Conservation (phyloP, 2,888 invertebrate species). For the Drosophila sordidapex region DNA sequence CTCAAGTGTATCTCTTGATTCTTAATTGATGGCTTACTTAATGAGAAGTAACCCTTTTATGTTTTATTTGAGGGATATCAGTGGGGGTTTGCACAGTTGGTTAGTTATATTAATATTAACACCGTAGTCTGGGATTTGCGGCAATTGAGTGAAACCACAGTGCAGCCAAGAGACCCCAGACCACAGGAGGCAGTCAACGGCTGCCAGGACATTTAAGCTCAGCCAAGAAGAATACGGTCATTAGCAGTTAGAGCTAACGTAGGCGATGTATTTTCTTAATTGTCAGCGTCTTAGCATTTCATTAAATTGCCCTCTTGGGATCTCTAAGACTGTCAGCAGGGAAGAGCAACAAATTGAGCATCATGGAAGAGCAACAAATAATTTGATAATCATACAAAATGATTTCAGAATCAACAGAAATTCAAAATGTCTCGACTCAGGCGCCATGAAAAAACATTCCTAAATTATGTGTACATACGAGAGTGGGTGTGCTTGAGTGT, state of each 20-base stretch:
- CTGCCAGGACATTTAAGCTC: slow-evolving; percentile 45
- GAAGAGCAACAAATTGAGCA: slow-evolving; percentile 9
- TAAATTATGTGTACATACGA: slow-evolving; percentile 70
- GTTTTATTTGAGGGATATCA: slow-evolving; percentile 3
- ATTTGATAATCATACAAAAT: slow-evolving; percentile 67
- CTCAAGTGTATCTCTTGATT: background rate
- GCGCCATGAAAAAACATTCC: slow-evolving; percentile 48
- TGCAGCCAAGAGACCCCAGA: slow-evolving; percentile 4
- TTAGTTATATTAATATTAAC: slow-evolving; percentile 34
- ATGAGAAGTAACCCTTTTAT: background rate
- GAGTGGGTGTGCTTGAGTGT: slow-evolving; percentile 3
- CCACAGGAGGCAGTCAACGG: slow-evolving; percentile 14
- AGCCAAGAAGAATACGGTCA: slow-evolving; percentile 26
- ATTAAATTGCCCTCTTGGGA: slow-evolving; percentile 28
- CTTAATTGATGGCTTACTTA: slow-evolving; percentile 1
- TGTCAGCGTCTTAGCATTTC: slow-evolving; percentile 54
- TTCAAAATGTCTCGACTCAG: slow-evolving; percentile 50
- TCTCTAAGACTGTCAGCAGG: slow-evolving; percentile 11
- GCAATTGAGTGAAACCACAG: slow-evolving; percentile 33
- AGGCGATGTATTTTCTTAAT: slow-evolving; percentile 64
- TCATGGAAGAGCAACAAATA: slow-evolving; percentile 40
- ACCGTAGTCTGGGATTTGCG: slow-evolving; percentile 41
- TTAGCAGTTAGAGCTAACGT: slow-evolving; percentile 36
- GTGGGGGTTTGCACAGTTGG: background rate
- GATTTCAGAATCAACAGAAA: slow-evolving; percentile 70